A percentile compares a stretch with the other conserved stretches of the same genome.
Conservation (phyloP, 2,113 vertebrate genomes). For the Neotragus pygmaeus region DNA sequence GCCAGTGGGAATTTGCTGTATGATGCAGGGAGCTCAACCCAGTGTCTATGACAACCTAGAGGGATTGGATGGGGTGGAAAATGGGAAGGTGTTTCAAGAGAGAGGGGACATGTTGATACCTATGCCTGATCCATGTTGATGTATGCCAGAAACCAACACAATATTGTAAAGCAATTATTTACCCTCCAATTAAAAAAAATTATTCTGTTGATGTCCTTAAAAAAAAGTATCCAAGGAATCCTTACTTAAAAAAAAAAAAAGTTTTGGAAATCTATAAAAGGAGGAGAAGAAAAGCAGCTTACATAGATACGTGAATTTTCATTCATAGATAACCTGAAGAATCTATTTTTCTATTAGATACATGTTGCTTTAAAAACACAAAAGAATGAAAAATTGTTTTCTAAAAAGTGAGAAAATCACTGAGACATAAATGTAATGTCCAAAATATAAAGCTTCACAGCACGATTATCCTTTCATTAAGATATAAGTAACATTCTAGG, state of each 20-base stretch:
- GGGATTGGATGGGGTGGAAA: not conserved
- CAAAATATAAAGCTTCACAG: slow-evolving; percentile 7
- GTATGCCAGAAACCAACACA: not conserved
- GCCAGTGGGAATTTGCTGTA: not conserved
- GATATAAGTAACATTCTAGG: slow-evolving; percentile 3
- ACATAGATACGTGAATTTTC: not conserved
- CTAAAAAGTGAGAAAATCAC: not conserved
- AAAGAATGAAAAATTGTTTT: slow-evolving; percentile 2
- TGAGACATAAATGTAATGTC: slow-evolving; percentile 28
- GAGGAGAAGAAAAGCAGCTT: not conserved
- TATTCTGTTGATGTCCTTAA: not conserved
- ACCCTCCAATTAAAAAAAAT: not conserved
- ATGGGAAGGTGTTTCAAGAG: not conserved
- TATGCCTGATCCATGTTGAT: not conserved
- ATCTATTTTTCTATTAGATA: slow-evolving; percentile 30
- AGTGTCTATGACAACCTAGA: not conserved
- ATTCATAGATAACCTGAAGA: not conserved
- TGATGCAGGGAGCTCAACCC: not conserved
- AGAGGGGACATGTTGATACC: not conserved
- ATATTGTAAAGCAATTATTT: not conserved
- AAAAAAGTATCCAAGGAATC: not conserved
- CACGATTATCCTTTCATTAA: slow-evolving; percentile 26
- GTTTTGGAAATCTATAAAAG: not conserved
- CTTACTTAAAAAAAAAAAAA: not conserved
- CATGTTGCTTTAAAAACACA: not conserved